phyloP scores from a whole-genome alignment of 1,140 invertebrate genomes.

The Diachasma alloeum region DNA sequence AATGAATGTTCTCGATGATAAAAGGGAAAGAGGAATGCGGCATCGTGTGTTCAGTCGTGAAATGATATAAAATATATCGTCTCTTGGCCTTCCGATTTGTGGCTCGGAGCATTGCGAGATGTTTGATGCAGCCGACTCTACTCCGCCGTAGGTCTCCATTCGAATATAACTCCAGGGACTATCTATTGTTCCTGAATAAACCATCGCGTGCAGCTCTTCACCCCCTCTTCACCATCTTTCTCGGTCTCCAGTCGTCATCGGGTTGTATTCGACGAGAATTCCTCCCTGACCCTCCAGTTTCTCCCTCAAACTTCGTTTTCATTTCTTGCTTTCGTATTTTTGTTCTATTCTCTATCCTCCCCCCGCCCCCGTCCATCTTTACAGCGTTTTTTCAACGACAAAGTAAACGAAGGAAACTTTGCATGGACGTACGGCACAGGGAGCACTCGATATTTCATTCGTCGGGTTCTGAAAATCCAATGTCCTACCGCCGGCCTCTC shows the following conservation, averaged over 20 bases:
- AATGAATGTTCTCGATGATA: neutral
- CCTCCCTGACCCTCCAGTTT: conserved; percentile 3
- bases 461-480: neutral
- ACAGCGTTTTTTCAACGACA: neutral
- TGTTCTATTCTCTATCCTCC: neutral
- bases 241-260: conserved; percentile 36
- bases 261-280: neutral
- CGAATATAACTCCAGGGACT: conserved; percentile 30
- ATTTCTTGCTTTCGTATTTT: neutral
- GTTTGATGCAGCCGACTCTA: conserved; percentile 51
- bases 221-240: neutral
- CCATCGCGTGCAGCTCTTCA: conserved; percentile 46
- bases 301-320: conserved; percentile 24
- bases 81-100: conserved; percentile 43
- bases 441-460: conserved; percentile 56
- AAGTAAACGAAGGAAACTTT: neutral
- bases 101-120: conserved; percentile 31
- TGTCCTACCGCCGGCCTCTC: neutral
- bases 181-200: conserved; percentile 60
- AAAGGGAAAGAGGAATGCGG: conserved; percentile 27
- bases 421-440: neutral
- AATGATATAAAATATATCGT: conserved; percentile 32
- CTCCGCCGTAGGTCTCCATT: conserved; percentile 46
- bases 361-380: too few relatives aligned
- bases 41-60: conserved; percentile 8